These are phyloP conservation scores for Brachionichthys hirsutus DNA, from an alignment of 2,113 vertebrate genomes.

Conservation along the genomic window DNA sequence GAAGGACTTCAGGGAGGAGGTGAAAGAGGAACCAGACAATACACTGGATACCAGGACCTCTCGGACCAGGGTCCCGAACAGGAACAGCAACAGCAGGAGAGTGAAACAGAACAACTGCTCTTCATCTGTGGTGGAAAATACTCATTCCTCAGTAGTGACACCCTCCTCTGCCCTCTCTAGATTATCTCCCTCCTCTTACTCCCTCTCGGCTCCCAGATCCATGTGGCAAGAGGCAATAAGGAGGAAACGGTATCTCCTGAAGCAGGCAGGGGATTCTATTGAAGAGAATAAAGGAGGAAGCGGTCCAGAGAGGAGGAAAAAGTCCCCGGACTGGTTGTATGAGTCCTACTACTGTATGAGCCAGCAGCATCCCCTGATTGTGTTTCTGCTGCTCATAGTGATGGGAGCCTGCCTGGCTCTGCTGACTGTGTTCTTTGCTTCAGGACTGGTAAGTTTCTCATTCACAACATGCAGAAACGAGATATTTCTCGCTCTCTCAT, in stretches of 20 bases:
- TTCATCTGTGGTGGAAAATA: constrained; percentile 63
- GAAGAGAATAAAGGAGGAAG: constrained; percentile 63
- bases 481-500: background rate
- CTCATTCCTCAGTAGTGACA: constrained; percentile 47
- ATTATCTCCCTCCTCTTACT: constrained; percentile 44
- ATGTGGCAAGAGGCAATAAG: constrained; percentile 89
- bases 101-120: constrained; percentile 50
- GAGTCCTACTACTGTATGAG: constrained; percentile 98
- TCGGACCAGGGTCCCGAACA: constrained; percentile 48
- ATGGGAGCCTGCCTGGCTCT: constrained; percentile 96
- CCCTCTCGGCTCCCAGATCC: constrained; percentile 66
- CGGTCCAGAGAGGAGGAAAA: constrained; percentile 73
- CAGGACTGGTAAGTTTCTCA: constrained; percentile 88
- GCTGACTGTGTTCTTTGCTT: constrained; percentile 95
- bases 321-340: constrained; percentile 93
- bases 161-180: constrained; percentile 32
- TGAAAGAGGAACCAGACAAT: constrained; percentile 41
- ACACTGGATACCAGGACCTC: constrained; percentile 52
- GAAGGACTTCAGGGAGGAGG: constrained; percentile 63
- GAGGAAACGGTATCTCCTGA: constrained; percentile 77
- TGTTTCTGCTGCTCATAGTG: constrained; percentile 96
- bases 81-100: constrained; percentile 55
- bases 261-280: constrained; percentile 52
- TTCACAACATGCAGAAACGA: constrained; percentile 20
- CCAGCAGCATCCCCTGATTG: constrained; percentile 98